phyloP scores from a whole-genome alignment of 2,113 vertebrate genomes.

The Protobothrops mucrosquamatus region DNA sequence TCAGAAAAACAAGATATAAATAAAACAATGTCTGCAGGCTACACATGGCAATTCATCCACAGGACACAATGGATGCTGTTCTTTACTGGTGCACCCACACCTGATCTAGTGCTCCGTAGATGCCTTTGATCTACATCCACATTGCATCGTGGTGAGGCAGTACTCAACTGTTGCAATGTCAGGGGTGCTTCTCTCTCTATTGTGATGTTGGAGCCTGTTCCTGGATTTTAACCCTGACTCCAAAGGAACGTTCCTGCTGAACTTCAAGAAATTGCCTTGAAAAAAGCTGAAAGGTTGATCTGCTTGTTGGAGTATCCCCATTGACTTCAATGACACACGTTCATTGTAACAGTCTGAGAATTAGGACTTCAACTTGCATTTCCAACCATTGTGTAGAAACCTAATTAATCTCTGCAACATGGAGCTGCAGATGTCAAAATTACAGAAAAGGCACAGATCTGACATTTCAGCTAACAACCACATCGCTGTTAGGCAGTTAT shows the following conservation, averaged over 20 bases:
- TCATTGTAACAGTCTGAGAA: not conserved
- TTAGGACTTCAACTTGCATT: not conserved
- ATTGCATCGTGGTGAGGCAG: not conserved
- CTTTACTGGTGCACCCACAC: not conserved
- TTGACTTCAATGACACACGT: not conserved
- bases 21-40: constrained; percentile 47
- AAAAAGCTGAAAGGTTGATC: not conserved
- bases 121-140: not conserved
- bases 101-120: not conserved
- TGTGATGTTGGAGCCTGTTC: not conserved
- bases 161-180: not conserved
- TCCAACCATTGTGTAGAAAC: not conserved
- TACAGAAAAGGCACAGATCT: not conserved
- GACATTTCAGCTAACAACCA: not conserved
- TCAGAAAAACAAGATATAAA: constrained; percentile 45
- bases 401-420: not conserved
- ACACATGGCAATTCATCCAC: not conserved
- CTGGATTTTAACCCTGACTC: not conserved
- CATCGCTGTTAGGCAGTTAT: not conserved
- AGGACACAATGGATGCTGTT: not conserved
- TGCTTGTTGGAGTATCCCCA: not conserved
- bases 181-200: not conserved
- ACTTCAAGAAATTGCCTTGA: not conserved
- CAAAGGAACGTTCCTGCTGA: not conserved
- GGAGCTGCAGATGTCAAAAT: not conserved